Percentiles rank a stretch among this genome's conserved stretches.
Conservation (phyloP, 2,888 invertebrate species). For the Mayetiola destructor region DNA sequence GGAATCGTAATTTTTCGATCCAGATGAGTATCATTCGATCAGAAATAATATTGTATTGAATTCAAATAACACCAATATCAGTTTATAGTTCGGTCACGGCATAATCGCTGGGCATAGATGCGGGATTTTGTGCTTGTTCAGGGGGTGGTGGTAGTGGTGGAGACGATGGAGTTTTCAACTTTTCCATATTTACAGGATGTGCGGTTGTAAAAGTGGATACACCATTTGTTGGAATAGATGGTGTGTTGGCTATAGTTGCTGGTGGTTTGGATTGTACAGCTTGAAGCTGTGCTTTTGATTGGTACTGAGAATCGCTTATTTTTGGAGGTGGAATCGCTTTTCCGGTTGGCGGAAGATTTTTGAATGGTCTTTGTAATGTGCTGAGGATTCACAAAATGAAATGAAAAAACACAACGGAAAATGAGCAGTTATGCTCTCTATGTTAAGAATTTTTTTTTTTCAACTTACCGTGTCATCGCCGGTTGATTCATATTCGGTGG, state of each 20-base stretch:
- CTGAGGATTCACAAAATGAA: too few species aligned
- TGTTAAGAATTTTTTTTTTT: neutral
- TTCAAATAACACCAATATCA: neutral
- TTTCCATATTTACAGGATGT: neutral
- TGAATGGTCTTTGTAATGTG: constrained; percentile 33
- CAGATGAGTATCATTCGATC: too few species aligned
- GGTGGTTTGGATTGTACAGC: constrained; percentile 25
- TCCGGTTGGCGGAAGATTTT: constrained; percentile 32
- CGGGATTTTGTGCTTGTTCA: constrained; percentile 21
- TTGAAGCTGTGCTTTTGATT: neutral
- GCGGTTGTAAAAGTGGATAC: constrained; percentile 15
- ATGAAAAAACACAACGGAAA: neutral
- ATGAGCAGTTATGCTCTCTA: neutral
- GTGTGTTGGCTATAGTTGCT: constrained; percentile 20
- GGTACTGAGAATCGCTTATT: constrained; percentile 25
- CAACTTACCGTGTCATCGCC: constrained; percentile 4
- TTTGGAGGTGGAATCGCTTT: constrained; percentile 36
- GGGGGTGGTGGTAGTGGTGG: constrained; percentile 17
- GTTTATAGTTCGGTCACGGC: constrained; percentile 36
- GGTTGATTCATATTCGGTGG: neutral
- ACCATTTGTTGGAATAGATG: constrained; percentile 23
- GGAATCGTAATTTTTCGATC: too few species aligned
- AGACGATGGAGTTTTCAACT: constrained; percentile 21
- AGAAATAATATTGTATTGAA: too few species aligned
- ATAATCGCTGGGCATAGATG: constrained; percentile 27